Conservation (phyloP, 1,140 invertebrate species). For the Trichonephila clavipes region DNA sequence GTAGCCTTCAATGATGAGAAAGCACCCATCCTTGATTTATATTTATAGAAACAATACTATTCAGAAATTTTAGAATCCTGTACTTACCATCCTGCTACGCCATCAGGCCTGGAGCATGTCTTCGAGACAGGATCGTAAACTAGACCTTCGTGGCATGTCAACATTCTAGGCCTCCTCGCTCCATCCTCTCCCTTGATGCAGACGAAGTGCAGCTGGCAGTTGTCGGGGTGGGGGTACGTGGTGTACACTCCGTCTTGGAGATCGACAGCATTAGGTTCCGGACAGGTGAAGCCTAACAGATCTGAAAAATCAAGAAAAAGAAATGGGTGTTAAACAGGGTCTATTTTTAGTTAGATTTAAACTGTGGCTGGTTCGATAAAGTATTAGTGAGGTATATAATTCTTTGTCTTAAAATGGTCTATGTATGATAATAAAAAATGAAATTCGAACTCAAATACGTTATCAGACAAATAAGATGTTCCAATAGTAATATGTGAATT, state of each 20-base stretch:
- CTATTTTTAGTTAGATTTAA: too few species aligned
- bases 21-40: too few species aligned
- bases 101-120: slow-evolving; percentile 90
- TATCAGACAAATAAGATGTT: too few species aligned
- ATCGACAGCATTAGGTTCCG: slow-evolving; percentile 85
- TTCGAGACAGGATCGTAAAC: slow-evolving; percentile 91
- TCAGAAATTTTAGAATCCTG: not conserved
- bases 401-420: too few species aligned
- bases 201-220: slow-evolving; percentile 92
- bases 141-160: slow-evolving; percentile 91
- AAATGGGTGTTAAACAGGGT: too few species aligned
- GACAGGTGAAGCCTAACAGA: slow-evolving; percentile 87
- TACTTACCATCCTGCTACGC: slow-evolving; percentile 85
- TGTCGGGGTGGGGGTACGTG: slow-evolving; percentile 89
- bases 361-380: too few species aligned
- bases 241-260: slow-evolving; percentile 83
- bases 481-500: too few species aligned
- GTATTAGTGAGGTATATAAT: too few species aligned
- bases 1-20: too few species aligned
- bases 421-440: too few species aligned
- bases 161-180: slow-evolving; percentile 86
- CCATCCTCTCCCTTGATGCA: slow-evolving; percentile 82
- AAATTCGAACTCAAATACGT: too few species aligned
- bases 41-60: too few species aligned
- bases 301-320: slow-evolving; percentile 41